Conservation (phyloP, 1,140 invertebrate species). For the Vanessa atalanta region DNA sequence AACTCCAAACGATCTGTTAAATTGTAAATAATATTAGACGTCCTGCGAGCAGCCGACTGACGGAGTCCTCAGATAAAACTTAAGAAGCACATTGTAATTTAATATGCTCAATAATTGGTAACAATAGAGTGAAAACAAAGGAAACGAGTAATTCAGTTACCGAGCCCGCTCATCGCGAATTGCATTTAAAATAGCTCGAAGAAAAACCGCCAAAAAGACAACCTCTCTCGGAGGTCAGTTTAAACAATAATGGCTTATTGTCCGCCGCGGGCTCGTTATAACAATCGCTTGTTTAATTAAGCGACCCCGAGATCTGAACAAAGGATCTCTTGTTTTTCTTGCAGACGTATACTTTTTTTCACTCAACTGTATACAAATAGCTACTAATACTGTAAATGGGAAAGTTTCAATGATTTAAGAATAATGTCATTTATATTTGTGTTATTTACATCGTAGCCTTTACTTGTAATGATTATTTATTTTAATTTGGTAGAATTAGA, state of each 20-base stretch:
- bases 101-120: not conserved
- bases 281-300: conserved; percentile 63
- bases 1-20: no score
- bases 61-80: no score
- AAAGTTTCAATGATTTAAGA: not conserved
- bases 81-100: no score
- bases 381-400: not conserved
- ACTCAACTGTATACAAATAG: conserved; percentile 9
- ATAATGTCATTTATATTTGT: no score
- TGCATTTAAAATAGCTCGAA: conserved; percentile 22
- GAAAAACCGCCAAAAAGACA: conserved; percentile 43
- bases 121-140: not conserved
- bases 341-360: conserved; percentile 7
- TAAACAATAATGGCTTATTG: conserved; percentile 59
- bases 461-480: no score
- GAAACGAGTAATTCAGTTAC: conserved; percentile 10
- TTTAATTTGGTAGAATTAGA: no score
- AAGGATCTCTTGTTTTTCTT: conserved; percentile 18
- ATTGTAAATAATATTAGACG: no score
- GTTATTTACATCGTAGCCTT: no score
- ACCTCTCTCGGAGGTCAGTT: conserved; percentile 49
- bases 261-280: conserved; percentile 47
- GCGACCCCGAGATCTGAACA: conserved; percentile 35
- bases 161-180: not conserved
- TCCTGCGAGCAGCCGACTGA: no score